Conservation (phyloP, 2,113 vertebrate genomes). For the Thryonomys swinderianus region DNA sequence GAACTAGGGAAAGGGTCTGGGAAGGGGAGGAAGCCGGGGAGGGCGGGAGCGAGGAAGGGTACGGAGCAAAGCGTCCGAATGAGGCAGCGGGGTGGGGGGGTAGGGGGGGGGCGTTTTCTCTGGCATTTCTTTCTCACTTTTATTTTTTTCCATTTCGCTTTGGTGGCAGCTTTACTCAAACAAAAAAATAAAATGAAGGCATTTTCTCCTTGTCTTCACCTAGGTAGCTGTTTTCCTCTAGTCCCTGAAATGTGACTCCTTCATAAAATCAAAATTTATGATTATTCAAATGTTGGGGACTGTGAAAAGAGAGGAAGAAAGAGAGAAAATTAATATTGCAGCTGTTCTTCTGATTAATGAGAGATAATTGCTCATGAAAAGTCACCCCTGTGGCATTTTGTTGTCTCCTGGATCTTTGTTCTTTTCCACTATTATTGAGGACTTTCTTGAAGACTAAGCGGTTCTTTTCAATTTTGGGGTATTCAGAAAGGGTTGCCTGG, state of each 20-base stretch:
- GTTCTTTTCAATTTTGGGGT: conserved; percentile 99
- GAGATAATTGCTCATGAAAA: conserved; percentile 99
- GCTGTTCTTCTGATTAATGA: conserved; percentile 99
- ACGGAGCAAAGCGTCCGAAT: background rate
- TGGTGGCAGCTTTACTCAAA: conserved; percentile 65
- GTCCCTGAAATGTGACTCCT: conserved; percentile 82
- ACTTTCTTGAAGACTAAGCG: conserved; percentile 98
- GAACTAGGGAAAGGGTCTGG: conserved; percentile 50
- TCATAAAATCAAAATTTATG: conserved; percentile 91
- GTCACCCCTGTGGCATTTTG: conserved; percentile 99
- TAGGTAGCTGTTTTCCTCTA: conserved; percentile 82
- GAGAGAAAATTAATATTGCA: conserved; percentile 97
- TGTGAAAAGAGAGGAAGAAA: conserved; percentile 91
- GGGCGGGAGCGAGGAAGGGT: background rate
- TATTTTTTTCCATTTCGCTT: conserved; percentile 49
- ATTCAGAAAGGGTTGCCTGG: conserved; percentile 99
- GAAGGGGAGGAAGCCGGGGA: conserved; percentile 6
- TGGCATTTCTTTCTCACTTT: conserved; percentile 41
- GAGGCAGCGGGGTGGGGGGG: background rate
- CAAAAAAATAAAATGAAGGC: conserved; percentile 50
- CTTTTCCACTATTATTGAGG: conserved; percentile 97
- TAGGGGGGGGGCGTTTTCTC: conserved; percentile 42
- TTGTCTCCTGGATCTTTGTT: conserved; percentile 99
- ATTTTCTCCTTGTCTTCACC: conserved; percentile 63
- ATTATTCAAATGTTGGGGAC: conserved; percentile 90